Percentiles rank a stretch among this genome's conserved stretches.
Evolutionary conservation across 2,888 invertebrate species (phyloP).

Genomic region (Aplocera efformata): DNA sequence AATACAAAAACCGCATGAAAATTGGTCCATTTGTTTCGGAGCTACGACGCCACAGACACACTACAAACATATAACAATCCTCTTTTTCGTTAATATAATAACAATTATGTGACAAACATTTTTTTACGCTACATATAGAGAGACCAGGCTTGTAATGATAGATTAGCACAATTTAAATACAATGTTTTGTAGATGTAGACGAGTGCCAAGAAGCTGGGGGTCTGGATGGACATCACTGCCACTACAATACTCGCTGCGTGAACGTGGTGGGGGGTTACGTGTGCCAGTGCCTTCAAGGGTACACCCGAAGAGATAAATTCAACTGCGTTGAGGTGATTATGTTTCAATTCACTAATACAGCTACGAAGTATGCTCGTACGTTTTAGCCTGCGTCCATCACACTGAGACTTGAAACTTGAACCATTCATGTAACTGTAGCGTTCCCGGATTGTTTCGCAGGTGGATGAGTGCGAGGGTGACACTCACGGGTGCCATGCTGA

Average conservation of each 20-base stretch:
- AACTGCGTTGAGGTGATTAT: constrained; percentile 84
- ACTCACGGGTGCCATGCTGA: constrained; percentile 87
- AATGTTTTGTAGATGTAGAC: constrained; percentile 86
- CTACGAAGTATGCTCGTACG: background rate
- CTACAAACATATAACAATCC: too few relatives aligned
- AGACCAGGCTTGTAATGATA: too few relatives aligned
- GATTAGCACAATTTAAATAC: background rate
- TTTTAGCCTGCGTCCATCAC: background rate
- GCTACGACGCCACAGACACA: too few relatives aligned
- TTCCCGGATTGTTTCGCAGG: constrained; percentile 44
- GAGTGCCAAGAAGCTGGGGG: constrained; percentile 91
- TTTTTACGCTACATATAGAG: too few relatives aligned
- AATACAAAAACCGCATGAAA: too few relatives aligned
- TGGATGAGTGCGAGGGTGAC: constrained; percentile 88
- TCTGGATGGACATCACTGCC: constrained; percentile 90
- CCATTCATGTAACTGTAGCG: too few relatives aligned
- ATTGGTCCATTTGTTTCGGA: too few relatives aligned
- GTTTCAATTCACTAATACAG: background rate
- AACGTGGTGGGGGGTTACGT: constrained; percentile 91
- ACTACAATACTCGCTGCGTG: constrained; percentile 90
- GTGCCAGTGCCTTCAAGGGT: constrained; percentile 91
- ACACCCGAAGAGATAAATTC: constrained; percentile 87
- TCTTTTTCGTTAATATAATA: too few relatives aligned
- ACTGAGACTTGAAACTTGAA: too few relatives aligned
- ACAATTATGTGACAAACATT: too few relatives aligned